Evolutionary conservation across 2,113 vertebrate species (phyloP), one percentile per base, ranked within the genome.

Genomic region (Anguilla japonica): DNA sequence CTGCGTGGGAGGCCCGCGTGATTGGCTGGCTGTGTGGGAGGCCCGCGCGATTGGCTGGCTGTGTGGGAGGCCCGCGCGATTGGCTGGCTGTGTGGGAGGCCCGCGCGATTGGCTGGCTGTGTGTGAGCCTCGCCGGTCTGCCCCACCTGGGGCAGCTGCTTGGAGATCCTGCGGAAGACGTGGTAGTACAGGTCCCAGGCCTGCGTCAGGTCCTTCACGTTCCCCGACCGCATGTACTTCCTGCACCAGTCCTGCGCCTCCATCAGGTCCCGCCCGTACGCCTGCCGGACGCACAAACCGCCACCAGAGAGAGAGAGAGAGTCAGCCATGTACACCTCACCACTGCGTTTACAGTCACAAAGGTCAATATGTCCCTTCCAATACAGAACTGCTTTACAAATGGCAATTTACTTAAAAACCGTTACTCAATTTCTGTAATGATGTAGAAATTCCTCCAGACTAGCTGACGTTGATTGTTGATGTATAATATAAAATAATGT

Each of bases 181-280:
- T 99, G 98, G 83, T 99, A 99, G 90, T 99, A 99, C 83, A 99
- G 97, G 88, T 99, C 98, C 98, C 98, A 99, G 84, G 98, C 98
- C 89, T 99, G 98, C 0, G 98, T 99, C 85, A 99, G 95, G 92
- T 99, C 98, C 92, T 99, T 99, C 67, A 99, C 98, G 0, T 99
- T 99, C 67, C 98, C 98, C 0, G 98, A 99, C 53, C 98, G 98
- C 98, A 99, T 99, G 92, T 99, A 99, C 90, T 99, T 99, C 90
- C 98, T 94, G 92, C 98, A 99, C 98, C 98, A 99, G 81, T 99
- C 98, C 79, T 99, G 98, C 57, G 98, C 98, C 95, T 99, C 98
- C 98, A 99, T 99, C 82, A 99, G 92, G 89, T 99, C 98, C 91
- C 98, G 95, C 78, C 98, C 98, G 1, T 99, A 99, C 0, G 98